phyloP scores from a whole-genome alignment of 2,888 invertebrate species.

The Chironomus tentans region DNA sequence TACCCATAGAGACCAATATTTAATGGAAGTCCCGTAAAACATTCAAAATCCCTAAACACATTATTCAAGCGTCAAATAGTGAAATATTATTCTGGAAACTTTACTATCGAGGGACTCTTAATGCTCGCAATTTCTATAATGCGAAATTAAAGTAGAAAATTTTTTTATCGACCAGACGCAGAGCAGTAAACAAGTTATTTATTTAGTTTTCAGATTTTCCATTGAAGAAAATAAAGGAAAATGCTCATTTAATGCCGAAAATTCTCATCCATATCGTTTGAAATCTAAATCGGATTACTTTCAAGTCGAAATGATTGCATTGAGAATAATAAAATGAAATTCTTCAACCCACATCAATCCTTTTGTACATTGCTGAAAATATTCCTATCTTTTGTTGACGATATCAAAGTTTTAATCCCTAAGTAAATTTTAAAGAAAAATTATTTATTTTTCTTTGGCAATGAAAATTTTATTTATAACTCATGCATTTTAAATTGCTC shows the following conservation, averaged over 20 bases:
- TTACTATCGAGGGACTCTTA: neutral
- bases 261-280: neutral
- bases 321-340: neutral
- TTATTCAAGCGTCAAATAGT: neutral
- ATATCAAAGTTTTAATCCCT: neutral
- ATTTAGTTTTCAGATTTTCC: no score
- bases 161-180: neutral
- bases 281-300: conserved; percentile 17
- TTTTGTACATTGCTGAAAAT: neutral
- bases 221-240: neutral
- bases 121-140: neutral
- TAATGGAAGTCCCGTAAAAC: no score
- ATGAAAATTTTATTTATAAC: neutral
- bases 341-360: neutral
- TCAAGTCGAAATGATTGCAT: neutral
- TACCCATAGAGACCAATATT: no score
- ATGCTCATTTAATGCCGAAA: neutral
- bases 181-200: neutral
- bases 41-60: neutral
- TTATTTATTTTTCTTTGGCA: neutral
- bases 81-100: neutral
- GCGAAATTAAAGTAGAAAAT: no score
- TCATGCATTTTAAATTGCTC: no score
- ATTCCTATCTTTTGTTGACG: neutral
- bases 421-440: neutral